A percentile compares a stretch with the other conserved stretches of the same genome.
These are phyloP conservation scores for Zoanthus sansibaricus DNA, from an alignment of 92 coral and sea anemone species.

Conservation along the genomic window DNA sequence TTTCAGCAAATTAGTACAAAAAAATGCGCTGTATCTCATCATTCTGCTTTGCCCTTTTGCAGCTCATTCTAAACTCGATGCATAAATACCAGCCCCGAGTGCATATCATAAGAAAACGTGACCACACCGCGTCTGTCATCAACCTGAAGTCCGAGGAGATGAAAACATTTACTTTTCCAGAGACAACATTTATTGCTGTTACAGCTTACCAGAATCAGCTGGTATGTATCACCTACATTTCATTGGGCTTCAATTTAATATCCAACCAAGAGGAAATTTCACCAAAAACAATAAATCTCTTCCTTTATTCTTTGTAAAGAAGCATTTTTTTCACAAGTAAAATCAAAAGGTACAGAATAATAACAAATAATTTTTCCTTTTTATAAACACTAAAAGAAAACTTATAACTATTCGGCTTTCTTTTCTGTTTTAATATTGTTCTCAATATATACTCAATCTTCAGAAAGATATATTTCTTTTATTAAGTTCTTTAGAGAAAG, in stretches of 20 bases:
- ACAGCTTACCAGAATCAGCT: constrained; percentile 98
- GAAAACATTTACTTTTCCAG: constrained; percentile 83
- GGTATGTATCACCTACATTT: constrained; percentile 59
- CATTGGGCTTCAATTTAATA: background rate
- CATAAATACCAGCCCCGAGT: constrained; percentile 94
- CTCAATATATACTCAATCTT: too few species aligned
- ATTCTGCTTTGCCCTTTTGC: background rate
- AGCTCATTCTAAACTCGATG: constrained; percentile 88
- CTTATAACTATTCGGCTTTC: too few species aligned
- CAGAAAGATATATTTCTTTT: too few species aligned
- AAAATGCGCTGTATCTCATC: background rate
- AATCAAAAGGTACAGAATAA: too few species aligned
- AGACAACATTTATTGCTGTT: constrained; percentile 93
- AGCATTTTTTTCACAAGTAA: too few species aligned
- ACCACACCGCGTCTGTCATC: constrained; percentile 90
- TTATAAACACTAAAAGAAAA: too few species aligned
- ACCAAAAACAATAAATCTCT: too few species aligned
- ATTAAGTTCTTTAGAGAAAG: too few species aligned
- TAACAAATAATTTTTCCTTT: too few species aligned
- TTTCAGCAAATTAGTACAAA: constrained; percentile 51
- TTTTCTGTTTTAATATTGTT: too few species aligned
- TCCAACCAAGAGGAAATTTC: background rate
- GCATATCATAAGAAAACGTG: constrained; percentile 87
- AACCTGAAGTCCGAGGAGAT: constrained; percentile 91
- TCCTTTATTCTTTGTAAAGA: too few species aligned